Percentiles rank a stretch among this genome's conserved stretches.
These are phyloP conservation scores for Panulirus ornatus DNA, from an alignment of 1,140 invertebrate species.

Conservation along the genomic window DNA sequence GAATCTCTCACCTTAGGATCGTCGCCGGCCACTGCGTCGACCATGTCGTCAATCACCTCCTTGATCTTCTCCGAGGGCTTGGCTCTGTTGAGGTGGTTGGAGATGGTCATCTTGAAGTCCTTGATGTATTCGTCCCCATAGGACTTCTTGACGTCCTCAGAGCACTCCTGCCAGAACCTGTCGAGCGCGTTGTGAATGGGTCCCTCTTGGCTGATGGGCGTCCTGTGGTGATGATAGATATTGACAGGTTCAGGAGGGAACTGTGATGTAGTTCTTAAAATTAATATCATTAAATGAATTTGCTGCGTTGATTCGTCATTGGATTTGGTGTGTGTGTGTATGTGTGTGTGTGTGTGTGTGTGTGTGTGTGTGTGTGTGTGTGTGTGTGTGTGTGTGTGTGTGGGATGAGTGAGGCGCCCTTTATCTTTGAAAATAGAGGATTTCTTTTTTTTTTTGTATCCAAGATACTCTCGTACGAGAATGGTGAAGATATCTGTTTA, in stretches of 20 bases:
- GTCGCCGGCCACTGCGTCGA: slow-evolving; percentile 77
- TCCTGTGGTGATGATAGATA: slow-evolving; percentile 76
- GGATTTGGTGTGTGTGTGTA: too few species aligned
- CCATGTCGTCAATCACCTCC: slow-evolving; percentile 78
- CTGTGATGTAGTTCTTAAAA: neutral
- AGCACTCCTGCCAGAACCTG: slow-evolving; percentile 77
- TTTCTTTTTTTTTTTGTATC: too few species aligned
- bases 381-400: too few species aligned
- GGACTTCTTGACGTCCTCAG: slow-evolving; percentile 76
- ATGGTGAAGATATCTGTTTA: too few species aligned
- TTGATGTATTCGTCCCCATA: slow-evolving; percentile 78
- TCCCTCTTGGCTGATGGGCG: slow-evolving; percentile 76
- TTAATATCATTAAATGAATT: too few species aligned
- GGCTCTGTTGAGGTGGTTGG: slow-evolving; percentile 72
- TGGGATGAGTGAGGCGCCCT: too few species aligned
- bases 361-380: too few species aligned
- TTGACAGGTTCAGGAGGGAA: neutral
- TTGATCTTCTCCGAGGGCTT: slow-evolving; percentile 76
- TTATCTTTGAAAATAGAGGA: too few species aligned
- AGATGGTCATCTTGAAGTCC: slow-evolving; percentile 76
- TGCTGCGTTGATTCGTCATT: too few species aligned
- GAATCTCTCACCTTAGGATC: slow-evolving; percentile 76
- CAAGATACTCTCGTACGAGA: too few species aligned
- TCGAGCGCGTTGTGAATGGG: slow-evolving; percentile 76
- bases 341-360: too few species aligned